Percentiles rank a stretch among this genome's conserved stretches.
phyloP scores from a whole-genome alignment of 2,113 vertebrate genomes.

The Martes martes region DNA sequence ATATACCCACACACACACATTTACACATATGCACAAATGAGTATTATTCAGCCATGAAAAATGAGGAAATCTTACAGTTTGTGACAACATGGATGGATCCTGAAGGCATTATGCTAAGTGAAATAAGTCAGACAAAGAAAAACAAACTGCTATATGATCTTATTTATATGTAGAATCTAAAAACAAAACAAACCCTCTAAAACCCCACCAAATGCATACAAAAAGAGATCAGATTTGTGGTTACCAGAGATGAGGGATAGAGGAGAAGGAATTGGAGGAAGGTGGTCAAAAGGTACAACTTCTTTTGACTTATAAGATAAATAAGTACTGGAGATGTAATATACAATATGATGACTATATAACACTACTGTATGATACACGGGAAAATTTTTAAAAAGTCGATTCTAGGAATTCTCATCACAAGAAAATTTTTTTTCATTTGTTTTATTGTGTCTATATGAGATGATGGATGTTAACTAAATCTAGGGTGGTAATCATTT shows the following conservation, averaged over 20 bases:
- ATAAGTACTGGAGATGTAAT: background rate
- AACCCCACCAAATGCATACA: background rate
- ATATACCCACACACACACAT: background rate
- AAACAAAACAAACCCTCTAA: background rate
- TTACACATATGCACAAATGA: background rate
- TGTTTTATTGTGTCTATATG: background rate
- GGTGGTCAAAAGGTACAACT: background rate
- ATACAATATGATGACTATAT: background rate
- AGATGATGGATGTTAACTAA: background rate
- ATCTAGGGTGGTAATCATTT: background rate
- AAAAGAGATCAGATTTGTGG: background rate
- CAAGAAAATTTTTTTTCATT: background rate
- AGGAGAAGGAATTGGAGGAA: too few relatives aligned
- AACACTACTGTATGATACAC: background rate
- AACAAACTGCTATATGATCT: background rate
- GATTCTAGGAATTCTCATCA: background rate
- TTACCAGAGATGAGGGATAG: background rate
- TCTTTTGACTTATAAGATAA: background rate
- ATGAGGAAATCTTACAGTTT: background rate
- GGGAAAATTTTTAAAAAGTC: background rate
- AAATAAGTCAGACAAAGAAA: background rate
- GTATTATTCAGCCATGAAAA: background rate
- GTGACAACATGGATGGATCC: background rate
- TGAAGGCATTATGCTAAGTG: background rate
- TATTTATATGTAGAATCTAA: background rate